Percentiles rank a stretch among this genome's conserved stretches.
phyloP scores from a whole-genome alignment of 2,888 invertebrate genomes.

The Tipula helvola region DNA sequence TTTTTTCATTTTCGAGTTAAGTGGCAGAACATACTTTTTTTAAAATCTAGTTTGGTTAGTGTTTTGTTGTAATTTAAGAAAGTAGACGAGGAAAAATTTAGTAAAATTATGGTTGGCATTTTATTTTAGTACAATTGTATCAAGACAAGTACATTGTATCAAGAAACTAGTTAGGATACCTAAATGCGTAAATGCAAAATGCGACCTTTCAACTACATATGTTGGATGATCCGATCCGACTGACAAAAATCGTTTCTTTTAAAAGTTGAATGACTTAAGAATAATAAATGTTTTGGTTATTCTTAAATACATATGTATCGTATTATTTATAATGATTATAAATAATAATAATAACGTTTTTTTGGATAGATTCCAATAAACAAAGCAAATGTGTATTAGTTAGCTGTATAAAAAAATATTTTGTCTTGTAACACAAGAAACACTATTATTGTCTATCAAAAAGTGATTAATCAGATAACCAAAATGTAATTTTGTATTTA shows the following conservation, averaged over 20 bases:
- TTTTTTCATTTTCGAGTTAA: not conserved
- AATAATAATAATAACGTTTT: not conserved
- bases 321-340: not conserved
- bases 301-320: not conserved
- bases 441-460: not conserved
- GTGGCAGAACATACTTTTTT: not conserved
- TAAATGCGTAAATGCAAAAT: not conserved
- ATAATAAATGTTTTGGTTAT: not conserved
- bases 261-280: not conserved
- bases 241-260: not conserved
- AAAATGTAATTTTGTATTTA: not conserved
- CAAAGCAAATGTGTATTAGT: not conserved
- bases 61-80: not conserved
- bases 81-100: not conserved
- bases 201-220: not conserved
- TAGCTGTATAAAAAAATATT: not conserved
- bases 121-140: not conserved
- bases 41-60: not conserved
- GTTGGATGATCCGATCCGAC: not conserved
- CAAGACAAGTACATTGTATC: not conserved
- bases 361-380: not conserved
- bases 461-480: not conserved
- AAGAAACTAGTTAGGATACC: not conserved
- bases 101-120: not conserved
- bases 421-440: not conserved